Conservation (phyloP, 2,797 vertebrate genomes). For the Balearica regulorum region DNA sequence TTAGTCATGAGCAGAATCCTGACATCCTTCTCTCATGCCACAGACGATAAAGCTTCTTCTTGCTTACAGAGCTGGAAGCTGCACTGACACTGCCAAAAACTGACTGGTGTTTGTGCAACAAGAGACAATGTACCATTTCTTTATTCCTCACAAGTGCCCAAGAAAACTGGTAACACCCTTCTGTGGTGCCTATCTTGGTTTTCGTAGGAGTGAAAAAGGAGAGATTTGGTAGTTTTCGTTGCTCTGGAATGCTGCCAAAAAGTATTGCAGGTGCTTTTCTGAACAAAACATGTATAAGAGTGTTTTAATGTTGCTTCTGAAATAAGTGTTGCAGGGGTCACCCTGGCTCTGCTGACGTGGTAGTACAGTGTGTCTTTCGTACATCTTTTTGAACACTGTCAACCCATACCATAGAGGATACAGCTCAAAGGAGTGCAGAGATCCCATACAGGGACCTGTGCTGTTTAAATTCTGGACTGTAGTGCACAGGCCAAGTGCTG, state of each 20-base stretch:
- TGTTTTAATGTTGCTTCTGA: background rate
- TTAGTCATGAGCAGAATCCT: slow-evolving; percentile 43
- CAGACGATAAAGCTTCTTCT: background rate
- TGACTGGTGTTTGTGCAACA: background rate
- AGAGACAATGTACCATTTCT: background rate
- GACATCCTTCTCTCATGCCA: background rate
- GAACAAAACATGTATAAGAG: background rate
- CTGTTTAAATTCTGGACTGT: background rate
- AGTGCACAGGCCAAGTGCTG: no score
- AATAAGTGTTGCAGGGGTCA: background rate
- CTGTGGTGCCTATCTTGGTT: background rate
- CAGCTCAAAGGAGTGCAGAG: background rate
- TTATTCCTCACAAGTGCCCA: background rate
- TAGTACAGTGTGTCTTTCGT: background rate
- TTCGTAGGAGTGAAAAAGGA: background rate
- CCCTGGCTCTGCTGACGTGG: background rate
- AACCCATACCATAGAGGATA: background rate
- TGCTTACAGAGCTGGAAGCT: background rate
- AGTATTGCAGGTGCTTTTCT: background rate
- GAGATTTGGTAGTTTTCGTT: background rate
- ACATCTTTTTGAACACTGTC: background rate
- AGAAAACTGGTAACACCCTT: background rate
- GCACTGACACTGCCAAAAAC: background rate
- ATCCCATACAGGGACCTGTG: background rate
- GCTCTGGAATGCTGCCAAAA: background rate